Evolutionary conservation across 2,797 vertebrate genomes (phyloP).

Genomic region (Oreochromis grahami): DNA sequence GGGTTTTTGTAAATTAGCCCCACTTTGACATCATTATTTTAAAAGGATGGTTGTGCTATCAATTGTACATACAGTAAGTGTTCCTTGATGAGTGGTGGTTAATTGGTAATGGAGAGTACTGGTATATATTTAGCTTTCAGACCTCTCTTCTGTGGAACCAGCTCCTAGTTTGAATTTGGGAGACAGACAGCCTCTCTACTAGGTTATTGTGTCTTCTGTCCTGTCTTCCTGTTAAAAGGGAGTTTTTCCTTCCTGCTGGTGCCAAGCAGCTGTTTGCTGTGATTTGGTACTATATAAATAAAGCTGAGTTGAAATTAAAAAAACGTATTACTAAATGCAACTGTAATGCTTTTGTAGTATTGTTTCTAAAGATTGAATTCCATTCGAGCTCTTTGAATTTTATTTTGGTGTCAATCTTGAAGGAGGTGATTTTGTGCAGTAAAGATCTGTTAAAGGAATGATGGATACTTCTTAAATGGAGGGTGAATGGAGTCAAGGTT

Average conservation of each 20-base stretch:
- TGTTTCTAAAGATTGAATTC: neutral
- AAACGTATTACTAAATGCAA: neutral
- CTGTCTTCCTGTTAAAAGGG: neutral
- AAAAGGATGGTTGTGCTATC: neutral
- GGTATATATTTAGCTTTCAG: neutral
- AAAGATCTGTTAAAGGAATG: neutral
- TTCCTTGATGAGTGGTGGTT: neutral
- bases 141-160: neutral
- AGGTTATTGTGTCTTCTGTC: neutral
- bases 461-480: neutral
- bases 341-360: neutral
- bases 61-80: neutral
- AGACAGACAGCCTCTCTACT: neutral
- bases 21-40: neutral
- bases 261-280: neutral
- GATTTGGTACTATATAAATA: too few species aligned
- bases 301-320: neutral
- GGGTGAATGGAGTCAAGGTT: neutral
- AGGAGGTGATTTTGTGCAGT: neutral
- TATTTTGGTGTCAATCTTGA: neutral
- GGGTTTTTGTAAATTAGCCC: neutral
- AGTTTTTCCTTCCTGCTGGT: neutral
- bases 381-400: neutral
- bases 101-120: neutral
- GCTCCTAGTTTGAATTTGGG: neutral